Percentiles rank a stretch among this genome's conserved stretches.
Evolutionary conservation across 2,113 vertebrate genomes (phyloP).

Genomic region (Apodemus sylvaticus): DNA sequence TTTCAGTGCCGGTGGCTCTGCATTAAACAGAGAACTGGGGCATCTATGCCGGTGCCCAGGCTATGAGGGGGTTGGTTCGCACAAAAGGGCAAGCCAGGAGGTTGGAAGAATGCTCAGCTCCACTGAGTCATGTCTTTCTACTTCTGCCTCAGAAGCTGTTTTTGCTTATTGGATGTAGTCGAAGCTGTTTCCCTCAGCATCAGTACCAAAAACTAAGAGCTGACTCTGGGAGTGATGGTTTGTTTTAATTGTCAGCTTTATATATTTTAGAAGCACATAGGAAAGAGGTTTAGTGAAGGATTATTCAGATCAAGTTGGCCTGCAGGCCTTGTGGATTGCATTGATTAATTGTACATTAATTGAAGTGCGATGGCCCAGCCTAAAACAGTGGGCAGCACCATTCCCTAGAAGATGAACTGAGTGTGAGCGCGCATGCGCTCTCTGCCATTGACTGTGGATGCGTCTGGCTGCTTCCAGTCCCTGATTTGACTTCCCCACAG

Average conservation of each 20-base stretch:
- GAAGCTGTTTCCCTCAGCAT: neutral
- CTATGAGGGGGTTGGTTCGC: neutral
- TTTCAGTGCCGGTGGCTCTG: neutral
- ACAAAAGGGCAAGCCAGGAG: neutral
- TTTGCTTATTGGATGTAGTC: neutral
- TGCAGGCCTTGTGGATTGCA: neutral
- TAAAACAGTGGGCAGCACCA: neutral
- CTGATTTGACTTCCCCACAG: neutral
- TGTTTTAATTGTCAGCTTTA: neutral
- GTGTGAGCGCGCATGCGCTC: neutral
- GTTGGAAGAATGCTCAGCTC: slow-evolving; percentile 53
- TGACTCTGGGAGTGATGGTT: neutral
- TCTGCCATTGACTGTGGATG: neutral
- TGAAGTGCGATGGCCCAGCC: neutral
- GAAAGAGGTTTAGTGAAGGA: neutral
- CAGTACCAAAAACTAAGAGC: neutral
- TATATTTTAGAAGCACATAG: neutral
- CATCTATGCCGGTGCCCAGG: neutral
- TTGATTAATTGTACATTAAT: neutral
- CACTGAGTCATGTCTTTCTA: neutral
- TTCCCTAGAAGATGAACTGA: neutral
- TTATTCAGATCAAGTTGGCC: neutral
- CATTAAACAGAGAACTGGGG: neutral
- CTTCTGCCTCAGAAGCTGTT: slow-evolving; percentile 25
- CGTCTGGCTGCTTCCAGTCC: neutral